Evolutionary conservation across 2,113 vertebrate genomes (phyloP).

Genomic region (Nycticorax nycticorax): DNA sequence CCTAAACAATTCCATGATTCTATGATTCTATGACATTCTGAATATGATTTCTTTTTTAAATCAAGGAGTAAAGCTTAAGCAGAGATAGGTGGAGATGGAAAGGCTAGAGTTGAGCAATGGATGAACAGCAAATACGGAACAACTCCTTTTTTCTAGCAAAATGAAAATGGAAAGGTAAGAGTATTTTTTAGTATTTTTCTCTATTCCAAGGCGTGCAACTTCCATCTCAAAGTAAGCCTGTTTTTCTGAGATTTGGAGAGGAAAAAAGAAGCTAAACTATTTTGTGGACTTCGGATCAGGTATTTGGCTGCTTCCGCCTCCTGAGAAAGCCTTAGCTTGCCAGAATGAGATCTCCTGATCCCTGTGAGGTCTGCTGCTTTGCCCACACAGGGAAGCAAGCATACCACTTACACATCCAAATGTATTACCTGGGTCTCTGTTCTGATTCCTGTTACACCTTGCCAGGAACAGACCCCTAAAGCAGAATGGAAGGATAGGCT

Average conservation of each 20-base stretch:
- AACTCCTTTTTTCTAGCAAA: not conserved
- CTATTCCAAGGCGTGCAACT: not conserved
- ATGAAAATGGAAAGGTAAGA: not conserved
- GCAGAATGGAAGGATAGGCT: not conserved
- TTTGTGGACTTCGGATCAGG: not conserved
- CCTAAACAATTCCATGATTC: too few relatives aligned
- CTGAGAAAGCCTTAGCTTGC: not conserved
- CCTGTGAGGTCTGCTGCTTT: not conserved
- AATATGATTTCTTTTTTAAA: not conserved
- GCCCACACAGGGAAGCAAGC: not conserved
- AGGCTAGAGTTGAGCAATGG: not conserved
- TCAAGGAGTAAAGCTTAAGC: not conserved
- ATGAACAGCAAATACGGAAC: not conserved
- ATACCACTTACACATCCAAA: not conserved
- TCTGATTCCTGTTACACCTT: not conserved
- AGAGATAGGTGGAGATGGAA: not conserved
- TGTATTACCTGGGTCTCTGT: not conserved
- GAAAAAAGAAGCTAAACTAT: not conserved
- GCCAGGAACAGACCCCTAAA: not conserved
- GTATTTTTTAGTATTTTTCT: not conserved
- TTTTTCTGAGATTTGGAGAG: not conserved
- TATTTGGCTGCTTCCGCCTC: not conserved
- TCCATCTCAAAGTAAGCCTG: not conserved
- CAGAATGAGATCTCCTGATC: not conserved
- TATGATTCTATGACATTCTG: not conserved